A percentile compares a stretch with the other conserved stretches of the same genome.
Evolutionary conservation across 2,797 vertebrate genomes (phyloP).

Genomic region (Trachops cirrhosus): DNA sequence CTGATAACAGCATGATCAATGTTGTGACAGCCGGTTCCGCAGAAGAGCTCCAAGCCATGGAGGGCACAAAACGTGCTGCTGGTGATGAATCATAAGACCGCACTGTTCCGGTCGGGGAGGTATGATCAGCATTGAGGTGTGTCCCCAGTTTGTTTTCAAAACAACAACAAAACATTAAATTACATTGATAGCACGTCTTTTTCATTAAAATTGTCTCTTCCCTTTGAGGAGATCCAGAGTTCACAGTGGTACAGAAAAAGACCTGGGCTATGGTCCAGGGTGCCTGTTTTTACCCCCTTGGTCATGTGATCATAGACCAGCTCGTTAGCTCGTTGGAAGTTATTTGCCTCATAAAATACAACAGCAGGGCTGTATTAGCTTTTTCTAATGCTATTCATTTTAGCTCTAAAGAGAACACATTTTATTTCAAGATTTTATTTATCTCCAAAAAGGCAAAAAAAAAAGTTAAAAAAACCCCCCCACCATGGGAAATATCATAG

Average conservation of each 20-base stretch:
- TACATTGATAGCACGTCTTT: neutral
- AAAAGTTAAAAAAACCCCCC: neutral
- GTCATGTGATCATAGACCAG: neutral
- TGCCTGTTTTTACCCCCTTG: neutral
- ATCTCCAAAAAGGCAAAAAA: neutral
- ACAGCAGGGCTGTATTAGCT: neutral
- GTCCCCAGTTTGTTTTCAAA: neutral
- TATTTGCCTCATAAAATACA: neutral
- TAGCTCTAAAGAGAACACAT: neutral
- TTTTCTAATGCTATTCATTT: neutral
- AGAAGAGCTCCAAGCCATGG: neutral
- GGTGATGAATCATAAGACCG: slow-evolving; percentile 50
- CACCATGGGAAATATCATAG: neutral
- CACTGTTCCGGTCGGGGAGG: slow-evolving; percentile 19
- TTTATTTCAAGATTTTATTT: neutral
- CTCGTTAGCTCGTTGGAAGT: neutral
- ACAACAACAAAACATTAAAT: neutral
- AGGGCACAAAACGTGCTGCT: neutral
- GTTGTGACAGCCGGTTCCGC: slow-evolving; percentile 13
- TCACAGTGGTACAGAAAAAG: too few relatives aligned
- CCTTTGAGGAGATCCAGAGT: neutral
- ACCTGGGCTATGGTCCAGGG: neutral
- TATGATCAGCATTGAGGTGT: slow-evolving; percentile 38
- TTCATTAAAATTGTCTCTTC: neutral
- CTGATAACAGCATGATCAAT: slow-evolving; percentile 60